Percentiles rank a stretch among this genome's conserved stretches.
phyloP scores from a whole-genome alignment of 2,113 vertebrate genomes.

The Maccullochella peelii region DNA sequence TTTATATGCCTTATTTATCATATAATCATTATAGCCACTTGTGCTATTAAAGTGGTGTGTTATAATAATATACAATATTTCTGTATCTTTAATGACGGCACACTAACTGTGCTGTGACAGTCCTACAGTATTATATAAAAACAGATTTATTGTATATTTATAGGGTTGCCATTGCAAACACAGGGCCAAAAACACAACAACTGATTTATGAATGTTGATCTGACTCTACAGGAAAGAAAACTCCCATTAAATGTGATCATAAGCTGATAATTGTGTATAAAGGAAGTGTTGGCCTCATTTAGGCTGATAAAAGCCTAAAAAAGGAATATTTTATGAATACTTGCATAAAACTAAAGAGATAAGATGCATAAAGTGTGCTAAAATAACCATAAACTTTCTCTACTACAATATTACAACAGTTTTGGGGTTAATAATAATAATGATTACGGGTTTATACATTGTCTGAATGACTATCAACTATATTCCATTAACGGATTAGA shows the following conservation, averaged over 20 bases:
- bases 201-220: neutral
- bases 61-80: neutral
- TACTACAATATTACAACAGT: neutral
- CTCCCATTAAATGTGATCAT: neutral
- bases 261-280: neutral
- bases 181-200: neutral
- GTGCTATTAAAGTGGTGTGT: neutral
- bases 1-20: no score
- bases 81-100: neutral
- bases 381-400: neutral
- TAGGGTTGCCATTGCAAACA: neutral
- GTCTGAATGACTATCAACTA: neutral
- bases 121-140: no score
- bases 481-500: neutral
- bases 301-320: neutral
- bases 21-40: no score
- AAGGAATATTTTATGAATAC: neutral
- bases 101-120: no score
- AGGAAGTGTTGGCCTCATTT: neutral
- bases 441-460: neutral
- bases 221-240: neutral
- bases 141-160: no score
- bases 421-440: neutral
- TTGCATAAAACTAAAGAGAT: no score
- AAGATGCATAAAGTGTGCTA: neutral